Conservation (phyloP, 1,140 invertebrate genomes). For the Phocides pigmalion region DNA sequence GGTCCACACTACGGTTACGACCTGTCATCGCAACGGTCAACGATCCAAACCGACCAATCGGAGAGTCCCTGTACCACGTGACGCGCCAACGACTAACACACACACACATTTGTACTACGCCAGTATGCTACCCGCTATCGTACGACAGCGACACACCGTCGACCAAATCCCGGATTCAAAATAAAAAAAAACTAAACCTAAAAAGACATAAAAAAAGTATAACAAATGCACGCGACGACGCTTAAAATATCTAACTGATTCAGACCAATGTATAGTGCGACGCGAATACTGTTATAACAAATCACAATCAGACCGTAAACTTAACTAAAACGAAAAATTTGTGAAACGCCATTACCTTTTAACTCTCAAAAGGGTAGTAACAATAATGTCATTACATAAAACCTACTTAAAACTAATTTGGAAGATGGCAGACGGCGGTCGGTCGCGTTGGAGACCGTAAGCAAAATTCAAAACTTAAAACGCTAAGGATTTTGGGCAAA, state of each 20-base stretch:
- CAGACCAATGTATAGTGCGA: slow-evolving; percentile 44
- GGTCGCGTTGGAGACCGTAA: slow-evolving; percentile 23
- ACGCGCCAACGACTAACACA: slow-evolving; percentile 42
- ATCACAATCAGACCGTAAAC: slow-evolving; percentile 31
- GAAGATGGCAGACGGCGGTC: slow-evolving; percentile 55
- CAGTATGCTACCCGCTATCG: slow-evolving; percentile 77
- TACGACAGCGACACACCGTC: slow-evolving; percentile 52
- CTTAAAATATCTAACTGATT: slow-evolving; percentile 53
- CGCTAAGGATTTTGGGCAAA: slow-evolving; percentile 35
- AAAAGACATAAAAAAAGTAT: slow-evolving; percentile 50
- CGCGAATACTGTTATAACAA: slow-evolving; percentile 61
- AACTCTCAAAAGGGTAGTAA: slow-evolving; percentile 31
- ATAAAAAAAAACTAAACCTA: neutral
- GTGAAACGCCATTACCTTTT: slow-evolving; percentile 36
- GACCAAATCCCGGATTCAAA: slow-evolving; percentile 49
- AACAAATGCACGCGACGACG: slow-evolving; percentile 59
- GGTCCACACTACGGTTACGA: slow-evolving; percentile 4
- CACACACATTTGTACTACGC: slow-evolving; percentile 79
- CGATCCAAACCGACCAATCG: slow-evolving; percentile 27
- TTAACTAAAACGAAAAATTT: slow-evolving; percentile 45
- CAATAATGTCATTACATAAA: slow-evolving; percentile 53
- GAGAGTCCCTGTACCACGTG: slow-evolving; percentile 34
- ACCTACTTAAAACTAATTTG: slow-evolving; percentile 71
- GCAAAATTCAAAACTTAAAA: slow-evolving; percentile 41
- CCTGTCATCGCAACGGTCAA: neutral